Conservation (phyloP, 2,797 vertebrate genomes). For the Helostoma temminkii region DNA sequence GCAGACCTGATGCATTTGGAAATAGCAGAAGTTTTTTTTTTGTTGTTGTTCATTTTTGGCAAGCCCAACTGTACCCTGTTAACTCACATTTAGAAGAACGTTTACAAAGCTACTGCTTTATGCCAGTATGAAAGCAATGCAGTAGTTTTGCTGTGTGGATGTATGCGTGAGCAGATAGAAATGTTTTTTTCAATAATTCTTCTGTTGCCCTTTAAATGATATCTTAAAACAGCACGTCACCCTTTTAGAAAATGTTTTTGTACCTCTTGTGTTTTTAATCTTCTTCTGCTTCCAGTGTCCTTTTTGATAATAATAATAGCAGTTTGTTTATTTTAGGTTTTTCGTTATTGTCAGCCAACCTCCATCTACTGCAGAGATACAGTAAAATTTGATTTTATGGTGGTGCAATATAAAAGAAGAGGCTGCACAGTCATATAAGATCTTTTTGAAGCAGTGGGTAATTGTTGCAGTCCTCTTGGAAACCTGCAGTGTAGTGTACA, state of each 20-base stretch:
- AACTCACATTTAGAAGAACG: not conserved
- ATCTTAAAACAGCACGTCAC: not conserved
- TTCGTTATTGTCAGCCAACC: not conserved
- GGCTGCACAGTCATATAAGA: not conserved
- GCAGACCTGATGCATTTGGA: not conserved
- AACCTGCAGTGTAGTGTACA: not conserved
- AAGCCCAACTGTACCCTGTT: not conserved
- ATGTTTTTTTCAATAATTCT: conserved; percentile 8
- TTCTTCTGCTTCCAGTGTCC: not conserved
- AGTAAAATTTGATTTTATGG: too few species aligned
- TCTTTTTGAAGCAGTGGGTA: not conserved
- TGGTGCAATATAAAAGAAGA: too few species aligned
- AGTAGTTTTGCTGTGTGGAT: not conserved
- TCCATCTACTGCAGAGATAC: not conserved
- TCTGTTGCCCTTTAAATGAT: conserved; percentile 7
- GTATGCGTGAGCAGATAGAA: not conserved
- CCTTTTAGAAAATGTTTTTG: not conserved
- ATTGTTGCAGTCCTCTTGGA: too few species aligned
- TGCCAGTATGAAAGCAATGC: not conserved
- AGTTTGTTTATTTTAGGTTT: not conserved
- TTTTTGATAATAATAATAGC: not conserved
- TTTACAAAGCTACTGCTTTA: not conserved
- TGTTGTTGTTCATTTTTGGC: not conserved
- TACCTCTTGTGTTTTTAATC: conserved; percentile 9
- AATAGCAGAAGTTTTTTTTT: not conserved